A percentile compares a stretch with the other conserved stretches of the same genome.
phyloP scores from a whole-genome alignment of 2,113 vertebrate species.

The Rana temporaria region DNA sequence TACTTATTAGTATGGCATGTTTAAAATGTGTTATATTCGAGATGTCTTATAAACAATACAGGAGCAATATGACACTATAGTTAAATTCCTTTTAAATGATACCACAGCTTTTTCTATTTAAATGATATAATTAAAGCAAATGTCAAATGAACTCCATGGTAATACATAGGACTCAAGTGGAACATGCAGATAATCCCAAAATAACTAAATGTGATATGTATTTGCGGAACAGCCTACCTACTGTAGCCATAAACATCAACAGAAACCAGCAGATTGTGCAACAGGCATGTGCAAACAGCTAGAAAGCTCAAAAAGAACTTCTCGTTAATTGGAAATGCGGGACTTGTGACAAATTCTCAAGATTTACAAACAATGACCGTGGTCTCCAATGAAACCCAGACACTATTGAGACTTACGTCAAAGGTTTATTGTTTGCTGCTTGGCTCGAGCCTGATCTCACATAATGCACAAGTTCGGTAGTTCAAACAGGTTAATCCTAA shows the following conservation, averaged over 20 bases:
- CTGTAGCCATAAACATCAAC: constrained; percentile 17
- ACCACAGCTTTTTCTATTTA: too few relatives aligned
- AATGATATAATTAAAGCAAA: not conserved
- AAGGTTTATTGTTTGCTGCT: constrained; percentile 38
- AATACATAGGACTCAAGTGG: constrained; percentile 12
- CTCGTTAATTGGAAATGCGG: constrained; percentile 13
- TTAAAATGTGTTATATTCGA: too few relatives aligned
- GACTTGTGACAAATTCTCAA: not conserved
- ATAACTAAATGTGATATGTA: not conserved
- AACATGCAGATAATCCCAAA: constrained; percentile 17
- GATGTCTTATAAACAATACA: too few relatives aligned
- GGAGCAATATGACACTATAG: too few relatives aligned
- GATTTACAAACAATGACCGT: constrained; percentile 28
- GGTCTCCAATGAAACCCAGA: constrained; percentile 20
- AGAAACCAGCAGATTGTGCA: constrained; percentile 6
- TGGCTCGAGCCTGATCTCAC: constrained; percentile 20
- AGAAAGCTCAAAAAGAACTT: not conserved
- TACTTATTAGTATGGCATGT: too few relatives aligned
- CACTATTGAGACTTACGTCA: constrained; percentile 16
- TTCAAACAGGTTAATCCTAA: constrained; percentile 33
- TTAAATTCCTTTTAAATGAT: too few relatives aligned
- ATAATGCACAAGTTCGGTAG: constrained; percentile 12
- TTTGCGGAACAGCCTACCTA: not conserved
- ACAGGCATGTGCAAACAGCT: not conserved
- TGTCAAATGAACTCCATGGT: not conserved